A percentile compares a stretch with the other conserved stretches of the same genome.
phyloP scores from a whole-genome alignment of 2,888 invertebrate genomes.

The Frankliniella intonsa region DNA sequence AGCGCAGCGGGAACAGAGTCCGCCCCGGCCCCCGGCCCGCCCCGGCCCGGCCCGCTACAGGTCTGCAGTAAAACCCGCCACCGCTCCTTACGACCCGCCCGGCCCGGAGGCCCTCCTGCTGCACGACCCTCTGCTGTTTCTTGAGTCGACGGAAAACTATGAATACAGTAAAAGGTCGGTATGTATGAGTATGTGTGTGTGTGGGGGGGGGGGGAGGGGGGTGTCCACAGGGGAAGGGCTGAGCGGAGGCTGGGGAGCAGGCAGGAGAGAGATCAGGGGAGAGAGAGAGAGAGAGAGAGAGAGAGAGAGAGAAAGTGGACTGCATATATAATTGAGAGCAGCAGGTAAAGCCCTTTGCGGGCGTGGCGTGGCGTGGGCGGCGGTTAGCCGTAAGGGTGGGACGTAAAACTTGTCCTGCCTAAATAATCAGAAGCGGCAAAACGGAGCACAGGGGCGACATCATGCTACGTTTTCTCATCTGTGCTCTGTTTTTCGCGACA shows the following conservation, averaged over 20 bases:
- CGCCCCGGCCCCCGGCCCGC: too few species aligned
- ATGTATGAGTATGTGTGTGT: too few species aligned
- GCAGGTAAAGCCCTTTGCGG: neutral
- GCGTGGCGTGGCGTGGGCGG: neutral
- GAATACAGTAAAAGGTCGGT: neutral
- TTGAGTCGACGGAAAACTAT: neutral
- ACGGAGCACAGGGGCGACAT: neutral
- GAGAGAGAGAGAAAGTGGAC: neutral
- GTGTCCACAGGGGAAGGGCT: neutral
- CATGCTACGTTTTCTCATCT: neutral
- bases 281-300: neutral
- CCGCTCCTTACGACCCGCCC: neutral
- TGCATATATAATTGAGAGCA: constrained; percentile 15
- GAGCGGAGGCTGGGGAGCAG: neutral
- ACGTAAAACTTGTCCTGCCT: too few species aligned
- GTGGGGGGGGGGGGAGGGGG: neutral
- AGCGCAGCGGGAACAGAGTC: too few species aligned
- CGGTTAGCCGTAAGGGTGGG: too few species aligned
- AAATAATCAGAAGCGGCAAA: too few species aligned
- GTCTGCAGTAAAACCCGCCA: neutral
- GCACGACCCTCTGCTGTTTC: neutral
- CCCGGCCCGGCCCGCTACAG: neutral
- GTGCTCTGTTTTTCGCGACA: too few species aligned
- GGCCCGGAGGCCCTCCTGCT: neutral
- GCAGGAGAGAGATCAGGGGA: neutral